Conservation (phyloP, 1,140 invertebrate genomes). For the Nylanderia fulva region DNA sequence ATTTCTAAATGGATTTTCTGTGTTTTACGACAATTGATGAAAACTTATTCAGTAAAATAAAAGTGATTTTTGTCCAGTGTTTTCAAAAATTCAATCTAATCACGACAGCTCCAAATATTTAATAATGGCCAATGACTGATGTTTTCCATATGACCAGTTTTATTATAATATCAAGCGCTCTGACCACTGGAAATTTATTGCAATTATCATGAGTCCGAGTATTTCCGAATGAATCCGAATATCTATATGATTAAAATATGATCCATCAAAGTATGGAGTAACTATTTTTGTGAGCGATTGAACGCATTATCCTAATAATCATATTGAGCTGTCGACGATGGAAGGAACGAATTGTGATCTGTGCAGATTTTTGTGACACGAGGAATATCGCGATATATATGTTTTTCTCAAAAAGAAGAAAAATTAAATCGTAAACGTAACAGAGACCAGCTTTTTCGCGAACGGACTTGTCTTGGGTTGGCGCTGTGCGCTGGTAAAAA, state of each 20-base stretch:
- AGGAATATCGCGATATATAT: too few relatives aligned
- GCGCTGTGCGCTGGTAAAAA: slow-evolving; percentile 60
- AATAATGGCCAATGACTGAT: slow-evolving; percentile 10
- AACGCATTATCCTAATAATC: slow-evolving; percentile 15
- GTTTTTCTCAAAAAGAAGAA: background rate
- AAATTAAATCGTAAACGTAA: background rate
- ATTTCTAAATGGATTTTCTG: slow-evolving; percentile 1
- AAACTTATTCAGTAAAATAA: slow-evolving; percentile 18
- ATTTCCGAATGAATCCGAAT: background rate
- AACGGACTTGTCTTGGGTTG: slow-evolving; percentile 18
- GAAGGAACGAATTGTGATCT: slow-evolving; percentile 19
- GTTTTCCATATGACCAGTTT: background rate
- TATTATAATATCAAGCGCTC: slow-evolving; percentile 6
- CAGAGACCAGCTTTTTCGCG: background rate
- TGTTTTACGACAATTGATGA: background rate
- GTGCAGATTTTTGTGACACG: slow-evolving; percentile 14
- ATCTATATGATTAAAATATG: slow-evolving; percentile 34
- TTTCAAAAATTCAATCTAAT: slow-evolving; percentile 24
- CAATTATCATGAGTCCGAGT: slow-evolving; percentile 19
- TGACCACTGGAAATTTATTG: background rate
- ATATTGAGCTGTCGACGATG: slow-evolving; percentile 35
- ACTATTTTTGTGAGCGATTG: slow-evolving; percentile 16
- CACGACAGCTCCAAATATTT: slow-evolving; percentile 21
- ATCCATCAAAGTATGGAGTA: background rate
- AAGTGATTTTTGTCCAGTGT: background rate